phyloP scores from a whole-genome alignment of 2,113 vertebrate genomes.

The rabbit (Oryctolagus cuniculus) region mOryCun1.1 NC_091438.1:20403001-20403500 shows the following conservation, averaged over 20 bases:
- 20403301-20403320: neutral
- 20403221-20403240: neutral
- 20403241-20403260: neutral
- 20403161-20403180: neutral
- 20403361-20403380: neutral
- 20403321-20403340: neutral
- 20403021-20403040: neutral
- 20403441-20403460: neutral
- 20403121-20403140: neutral
- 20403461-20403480: neutral
- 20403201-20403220: neutral
- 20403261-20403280: neutral
- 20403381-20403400: neutral
- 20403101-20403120: neutral
- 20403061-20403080: too few species aligned
- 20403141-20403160: neutral
- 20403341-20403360: neutral
- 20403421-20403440: neutral
- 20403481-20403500: neutral
- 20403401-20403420: neutral
- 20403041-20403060: rapidly evolving
- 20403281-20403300: neutral
- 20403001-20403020: neutral
- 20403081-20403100: neutral
- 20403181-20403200: neutral